Conservation (phyloP, 2,797 vertebrate genomes). For the Tiaroga cobitis region DNA sequence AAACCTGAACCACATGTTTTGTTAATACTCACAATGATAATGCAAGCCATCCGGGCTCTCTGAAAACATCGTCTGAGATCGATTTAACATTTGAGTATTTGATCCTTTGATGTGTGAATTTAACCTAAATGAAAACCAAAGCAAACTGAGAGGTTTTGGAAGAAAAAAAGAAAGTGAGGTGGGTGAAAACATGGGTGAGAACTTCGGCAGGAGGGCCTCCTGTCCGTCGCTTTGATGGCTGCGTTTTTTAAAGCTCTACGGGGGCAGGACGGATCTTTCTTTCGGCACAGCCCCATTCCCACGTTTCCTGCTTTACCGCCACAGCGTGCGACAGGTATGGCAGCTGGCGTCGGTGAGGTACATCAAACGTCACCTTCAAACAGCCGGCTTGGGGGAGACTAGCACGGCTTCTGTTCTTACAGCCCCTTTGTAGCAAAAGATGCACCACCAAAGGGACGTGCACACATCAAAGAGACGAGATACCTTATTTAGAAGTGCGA, state of each 20-base stretch:
- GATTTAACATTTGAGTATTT: conserved; percentile 17
- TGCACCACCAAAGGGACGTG: conserved; percentile 67
- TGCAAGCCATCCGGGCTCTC: conserved; percentile 27
- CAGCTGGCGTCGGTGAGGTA: conserved; percentile 58
- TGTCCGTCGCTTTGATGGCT: conserved; percentile 17
- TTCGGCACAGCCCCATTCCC: conserved; percentile 18
- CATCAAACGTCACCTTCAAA: conserved; percentile 67
- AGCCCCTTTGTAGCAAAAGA: conserved; percentile 63
- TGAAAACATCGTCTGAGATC: conserved; percentile 37
- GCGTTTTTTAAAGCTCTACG: not conserved
- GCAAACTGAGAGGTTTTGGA: conserved; percentile 22
- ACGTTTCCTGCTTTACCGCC: conserved; percentile 44
- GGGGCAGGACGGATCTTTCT: not conserved
- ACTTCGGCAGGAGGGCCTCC: conserved; percentile 2
- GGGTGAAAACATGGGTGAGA: conserved; percentile 28
- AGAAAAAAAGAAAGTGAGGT: not conserved
- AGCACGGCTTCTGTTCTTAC: conserved; percentile 65
- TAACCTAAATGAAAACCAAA: conserved; percentile 36
- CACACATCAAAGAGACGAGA: conserved; percentile 71
- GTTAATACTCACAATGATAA: conserved; percentile 42
- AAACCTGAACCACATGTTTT: conserved; percentile 36
- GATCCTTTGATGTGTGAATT: conserved; percentile 41
- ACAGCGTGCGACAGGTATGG: conserved; percentile 47
- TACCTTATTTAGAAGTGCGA: conserved; percentile 31
- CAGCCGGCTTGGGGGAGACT: conserved; percentile 68